These are phyloP conservation scores for Hydrophis major DNA, from an alignment of 2,797 vertebrate genomes.

Conservation along the genomic window DNA sequence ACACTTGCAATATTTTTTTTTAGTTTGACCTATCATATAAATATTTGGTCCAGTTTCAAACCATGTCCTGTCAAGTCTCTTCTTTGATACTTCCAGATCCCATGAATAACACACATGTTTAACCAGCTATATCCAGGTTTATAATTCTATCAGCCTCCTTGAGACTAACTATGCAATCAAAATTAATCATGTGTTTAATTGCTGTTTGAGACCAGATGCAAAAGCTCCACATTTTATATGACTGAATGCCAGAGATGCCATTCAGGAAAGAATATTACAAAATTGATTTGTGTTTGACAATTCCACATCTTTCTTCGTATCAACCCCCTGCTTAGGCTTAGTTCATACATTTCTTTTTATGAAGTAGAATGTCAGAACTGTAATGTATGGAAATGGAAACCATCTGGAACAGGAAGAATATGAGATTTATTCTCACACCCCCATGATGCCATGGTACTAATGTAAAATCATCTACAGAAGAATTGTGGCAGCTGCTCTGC, in stretches of 20 bases:
- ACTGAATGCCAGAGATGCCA: not conserved
- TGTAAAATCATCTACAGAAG: not conserved
- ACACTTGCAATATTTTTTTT: not conserved
- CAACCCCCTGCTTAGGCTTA: not conserved
- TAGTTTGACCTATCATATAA: not conserved
- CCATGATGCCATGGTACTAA: not conserved
- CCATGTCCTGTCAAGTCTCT: not conserved
- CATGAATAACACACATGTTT: not conserved
- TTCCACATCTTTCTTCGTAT: not conserved
- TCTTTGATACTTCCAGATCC: not conserved
- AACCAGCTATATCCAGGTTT: constrained; percentile 7
- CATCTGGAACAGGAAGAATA: not conserved
- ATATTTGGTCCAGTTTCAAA: not conserved
- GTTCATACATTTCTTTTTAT: not conserved
- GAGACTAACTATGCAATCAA: constrained; percentile 7
- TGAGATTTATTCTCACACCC: not conserved
- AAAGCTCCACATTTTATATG: not conserved
- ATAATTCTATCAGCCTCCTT: not conserved
- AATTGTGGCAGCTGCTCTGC: not conserved
- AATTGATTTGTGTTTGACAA: not conserved
- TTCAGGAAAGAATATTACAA: not conserved
- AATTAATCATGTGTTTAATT: constrained; percentile 11
- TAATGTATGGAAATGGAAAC: not conserved
- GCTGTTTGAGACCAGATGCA: constrained; percentile 17
- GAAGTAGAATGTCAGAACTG: not conserved